Base-by-base conservation (phyloP, 2,797 vertebrate species). In the Acipenser ruthenus region DNA sequence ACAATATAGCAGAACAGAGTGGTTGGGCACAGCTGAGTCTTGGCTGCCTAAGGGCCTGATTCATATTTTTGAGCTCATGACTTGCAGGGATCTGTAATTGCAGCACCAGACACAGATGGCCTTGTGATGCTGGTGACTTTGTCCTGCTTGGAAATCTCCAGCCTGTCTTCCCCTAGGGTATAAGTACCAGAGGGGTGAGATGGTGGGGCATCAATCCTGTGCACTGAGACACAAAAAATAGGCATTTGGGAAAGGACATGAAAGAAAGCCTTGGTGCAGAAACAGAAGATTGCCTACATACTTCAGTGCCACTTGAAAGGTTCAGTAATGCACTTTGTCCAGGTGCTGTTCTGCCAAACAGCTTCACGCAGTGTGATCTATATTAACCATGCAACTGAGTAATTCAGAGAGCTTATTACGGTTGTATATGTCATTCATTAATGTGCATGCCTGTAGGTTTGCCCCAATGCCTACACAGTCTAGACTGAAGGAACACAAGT, bases 21-120 rank as follows among this genome's bases (percentile, higher is more conserved):
- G 6, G 51, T 50, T 15, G 10, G 49, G 55, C 58, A 10, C 65
- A 66, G 65, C 56, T 66, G 65, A 60, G 65, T 10, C 48, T 18
- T 7, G 56, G 65, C 49, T 9, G 65, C 48, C 23, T 10, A 58
- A 23, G 65, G 13, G 58, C 8, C 48, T 47, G 47, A 37, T 12
- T 53, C 12, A 58, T 58, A 58, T 58, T 58, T 58, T 58, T n/a
- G 12, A n/a, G 55, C 55, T 58, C 12, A 58, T 13, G 15, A 58
- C 55, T 58, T 58, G 10, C 10, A 62, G n/a, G 10, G 48, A 59
- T 53, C 50, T 10, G 50, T 50, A 62, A 6, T 60, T 50, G n/a
- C 53, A 51, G 50, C 50, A 69, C 58, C 64, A 53, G 59, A 13
- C 59, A 61, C 64, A 65, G 59, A 65, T 69, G 68, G 65, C 64